A percentile compares a stretch with the other conserved stretches of the same genome.
Conservation (phyloP, 2,113 vertebrate species). For the Zeus faber region DNA sequence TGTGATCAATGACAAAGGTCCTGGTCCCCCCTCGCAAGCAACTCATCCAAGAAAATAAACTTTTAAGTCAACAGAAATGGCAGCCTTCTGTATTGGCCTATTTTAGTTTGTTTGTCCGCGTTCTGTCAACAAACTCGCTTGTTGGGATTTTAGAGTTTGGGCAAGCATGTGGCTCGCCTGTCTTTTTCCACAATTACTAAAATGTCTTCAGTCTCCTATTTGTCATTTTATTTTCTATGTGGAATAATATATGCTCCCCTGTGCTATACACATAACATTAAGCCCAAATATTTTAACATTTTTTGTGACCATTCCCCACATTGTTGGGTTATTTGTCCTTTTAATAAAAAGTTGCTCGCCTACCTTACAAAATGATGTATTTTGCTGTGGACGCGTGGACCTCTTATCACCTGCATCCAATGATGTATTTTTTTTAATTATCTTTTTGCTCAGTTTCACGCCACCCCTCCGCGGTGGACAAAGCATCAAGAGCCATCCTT, state of each 20-base stretch:
- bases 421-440: too few species aligned
- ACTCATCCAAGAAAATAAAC: slow-evolving; percentile 31
- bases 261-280: not conserved
- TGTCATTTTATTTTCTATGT: too few species aligned
- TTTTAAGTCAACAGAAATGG: not conserved
- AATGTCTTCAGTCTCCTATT: not conserved
- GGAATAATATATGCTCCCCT: too few species aligned
- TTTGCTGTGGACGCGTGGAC: too few species aligned
- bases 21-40: slow-evolving; percentile 38
- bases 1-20: slow-evolving; percentile 83
- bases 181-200: not conserved
- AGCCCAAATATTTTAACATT: not conserved
- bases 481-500: too few species aligned
- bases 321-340: too few species aligned
- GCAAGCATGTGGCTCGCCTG: too few species aligned
- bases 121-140: not conserved
- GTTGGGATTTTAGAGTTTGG: not conserved
- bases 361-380: too few species aligned
- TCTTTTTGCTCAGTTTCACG: too few species aligned
- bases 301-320: not conserved
- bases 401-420: too few species aligned
- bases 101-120: not conserved
- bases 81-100: not conserved
- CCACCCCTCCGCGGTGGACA: too few species aligned
- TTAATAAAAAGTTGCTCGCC: too few species aligned